Evolutionary conservation across 2,888 invertebrate species (phyloP), one percentile per base, ranked within the genome.

Genomic region (Drosophila kuntzei): DNA sequence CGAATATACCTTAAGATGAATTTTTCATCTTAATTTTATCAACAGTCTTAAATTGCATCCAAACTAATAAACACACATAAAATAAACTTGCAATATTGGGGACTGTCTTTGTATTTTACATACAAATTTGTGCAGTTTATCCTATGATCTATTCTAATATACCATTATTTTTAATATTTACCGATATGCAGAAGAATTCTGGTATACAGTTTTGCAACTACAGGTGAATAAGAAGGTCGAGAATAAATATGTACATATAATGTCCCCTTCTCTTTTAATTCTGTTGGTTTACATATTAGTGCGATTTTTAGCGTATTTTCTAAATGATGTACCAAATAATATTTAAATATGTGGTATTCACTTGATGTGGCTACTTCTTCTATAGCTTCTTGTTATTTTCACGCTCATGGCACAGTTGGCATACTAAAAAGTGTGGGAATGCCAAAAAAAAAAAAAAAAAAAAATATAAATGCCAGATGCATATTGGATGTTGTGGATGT

Each of bases 401-500:
- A 47, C 51, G 55, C 53, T 73, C 53, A 50, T 76, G 75, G 78
- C 74, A 72, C 78, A 76, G 43, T 76, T 76, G 75, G 75, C 75
- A 43, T 16, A 20, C 14, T 7, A 43, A 27, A 57, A 51, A 16
- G 22, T 27, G 29, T 47, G 46, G 36, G 12, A 51, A 55, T 60
- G 69, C 62, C 47, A 57, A 61, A 29, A 43, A 57, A 53, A 51
- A 43, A 43, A 44, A 29, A 49, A 14, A 18, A 32, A 1, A 47
- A 22, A 4, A 22, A 22, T 22, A 22, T 2, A 22, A 51, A 55
- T n/a, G 43, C 11, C 50, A 65, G 36, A 32, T 75, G 78, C 78
- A 78, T 72, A 32, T 60, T 43, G 44, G 49, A 65, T 43, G 32
- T 12, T 41, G 27, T 27, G 37, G 29, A 41, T 70, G 55, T 53